Conservation (phyloP, 2,797 vertebrate species). For the Astyanax mexicanus region DNA sequence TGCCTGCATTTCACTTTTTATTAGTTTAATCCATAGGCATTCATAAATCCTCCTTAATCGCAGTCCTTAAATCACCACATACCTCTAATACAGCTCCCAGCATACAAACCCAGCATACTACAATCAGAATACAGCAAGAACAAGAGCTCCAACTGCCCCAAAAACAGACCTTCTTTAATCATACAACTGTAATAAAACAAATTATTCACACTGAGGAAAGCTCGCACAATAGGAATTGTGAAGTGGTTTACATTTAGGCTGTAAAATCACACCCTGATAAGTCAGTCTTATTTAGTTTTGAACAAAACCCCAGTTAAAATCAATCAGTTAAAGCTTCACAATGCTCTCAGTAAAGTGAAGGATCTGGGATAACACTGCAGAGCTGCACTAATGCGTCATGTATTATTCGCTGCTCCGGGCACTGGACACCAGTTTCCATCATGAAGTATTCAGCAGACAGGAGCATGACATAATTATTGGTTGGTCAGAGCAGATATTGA, state of each 20-base stretch:
- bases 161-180: constrained; percentile 10
- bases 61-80: neutral
- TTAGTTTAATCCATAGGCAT: neutral
- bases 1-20: neutral
- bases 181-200: constrained; percentile 3
- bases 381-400: constrained; percentile 21
- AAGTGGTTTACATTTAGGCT: neutral
- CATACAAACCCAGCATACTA: neutral
- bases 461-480: constrained; percentile 35
- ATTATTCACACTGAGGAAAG: constrained; percentile 7
- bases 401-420: constrained; percentile 7
- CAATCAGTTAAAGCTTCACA: neutral
- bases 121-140: too few species aligned
- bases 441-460: constrained; percentile 65
- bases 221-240: constrained; percentile 19
- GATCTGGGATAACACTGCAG: neutral
- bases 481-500: too few species aligned
- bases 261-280: neutral
- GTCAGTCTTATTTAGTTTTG: neutral
- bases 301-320: neutral
- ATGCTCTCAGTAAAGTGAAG: neutral
- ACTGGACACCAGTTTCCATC: constrained; percentile 63
- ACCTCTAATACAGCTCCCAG: neutral
- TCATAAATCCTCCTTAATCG: neutral
- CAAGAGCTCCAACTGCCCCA: neutral